Percentiles rank a stretch among this genome's conserved stretches.
Conservation (phyloP, 64 coral and sea anemone genomes). For the Dendronephthya gigantea region DNA sequence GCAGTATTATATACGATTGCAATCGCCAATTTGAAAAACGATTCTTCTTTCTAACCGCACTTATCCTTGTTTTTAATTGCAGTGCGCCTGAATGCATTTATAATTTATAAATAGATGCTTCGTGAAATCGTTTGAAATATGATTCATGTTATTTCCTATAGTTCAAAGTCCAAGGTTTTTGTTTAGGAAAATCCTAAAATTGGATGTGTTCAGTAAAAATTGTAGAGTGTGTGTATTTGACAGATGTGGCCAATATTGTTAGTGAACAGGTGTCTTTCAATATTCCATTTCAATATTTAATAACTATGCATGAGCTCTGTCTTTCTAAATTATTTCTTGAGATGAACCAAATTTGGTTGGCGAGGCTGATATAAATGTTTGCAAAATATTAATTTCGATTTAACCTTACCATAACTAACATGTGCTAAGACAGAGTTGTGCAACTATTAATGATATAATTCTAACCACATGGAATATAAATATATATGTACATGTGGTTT, state of each 20-base stretch:
- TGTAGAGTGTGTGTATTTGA: neutral
- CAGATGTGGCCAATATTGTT: neutral
- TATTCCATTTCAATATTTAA: neutral
- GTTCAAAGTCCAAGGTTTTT: slow-evolving; percentile 2
- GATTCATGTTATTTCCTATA: neutral
- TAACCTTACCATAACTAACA: neutral
- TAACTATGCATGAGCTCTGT: slow-evolving; percentile 15
- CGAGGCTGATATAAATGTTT: no score
- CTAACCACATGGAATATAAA: neutral
- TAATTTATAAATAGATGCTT: neutral
- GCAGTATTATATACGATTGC: neutral
- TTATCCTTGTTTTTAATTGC: neutral
- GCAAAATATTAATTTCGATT: neutral
- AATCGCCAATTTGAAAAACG: neutral
- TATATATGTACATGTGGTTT: neutral
- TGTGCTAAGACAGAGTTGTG: neutral
- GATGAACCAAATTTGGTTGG: neutral
- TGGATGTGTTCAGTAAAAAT: neutral
- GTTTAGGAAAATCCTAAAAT: neutral
- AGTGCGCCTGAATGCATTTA: neutral
- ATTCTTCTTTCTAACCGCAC: neutral
- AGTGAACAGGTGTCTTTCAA: slow-evolving; percentile 6
- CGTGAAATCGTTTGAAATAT: neutral
- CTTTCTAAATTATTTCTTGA: neutral
- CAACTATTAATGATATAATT: neutral